These are phyloP conservation scores for Phaetusa simplex DNA, from an alignment of 2,113 vertebrate genomes.

Conservation along the genomic window DNA sequence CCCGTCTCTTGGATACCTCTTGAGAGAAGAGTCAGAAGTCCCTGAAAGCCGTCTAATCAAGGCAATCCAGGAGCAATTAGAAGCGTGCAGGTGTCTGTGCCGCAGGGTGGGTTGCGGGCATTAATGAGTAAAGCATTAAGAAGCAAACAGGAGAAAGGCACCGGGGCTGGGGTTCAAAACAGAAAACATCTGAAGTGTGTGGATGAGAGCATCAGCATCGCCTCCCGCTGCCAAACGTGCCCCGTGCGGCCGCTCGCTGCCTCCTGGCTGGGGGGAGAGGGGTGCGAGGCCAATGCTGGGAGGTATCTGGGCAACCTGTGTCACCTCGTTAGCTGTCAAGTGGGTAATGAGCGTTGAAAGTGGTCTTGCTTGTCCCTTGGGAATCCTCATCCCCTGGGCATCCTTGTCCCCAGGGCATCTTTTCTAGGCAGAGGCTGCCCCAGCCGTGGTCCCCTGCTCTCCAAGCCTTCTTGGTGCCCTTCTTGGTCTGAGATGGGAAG, in stretches of 20 bases:
- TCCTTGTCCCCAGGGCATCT: not conserved
- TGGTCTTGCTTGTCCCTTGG: rapidly evolving
- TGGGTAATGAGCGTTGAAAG: rapidly evolving
- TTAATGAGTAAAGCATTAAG: not conserved
- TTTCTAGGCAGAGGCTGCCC: not conserved
- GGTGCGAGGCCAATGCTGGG: not conserved
- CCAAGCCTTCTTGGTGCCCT: not conserved
- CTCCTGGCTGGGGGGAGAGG: not conserved
- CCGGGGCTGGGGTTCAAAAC: not conserved
- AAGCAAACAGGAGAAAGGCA: not conserved
- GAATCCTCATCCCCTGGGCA: not conserved
- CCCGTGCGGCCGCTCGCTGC: not conserved
- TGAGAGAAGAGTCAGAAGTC: not conserved
- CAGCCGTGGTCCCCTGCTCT: not conserved
- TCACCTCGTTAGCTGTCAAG: not conserved
- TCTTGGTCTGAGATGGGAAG: not conserved
- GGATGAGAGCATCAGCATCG: not conserved
- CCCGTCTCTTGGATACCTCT: not conserved
- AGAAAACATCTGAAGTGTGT: not conserved
- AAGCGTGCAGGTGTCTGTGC: not conserved
- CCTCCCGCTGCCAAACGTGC: not conserved
- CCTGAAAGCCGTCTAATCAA: not conserved
- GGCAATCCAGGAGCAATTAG: constrained; percentile 11
- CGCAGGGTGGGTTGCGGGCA: not conserved
- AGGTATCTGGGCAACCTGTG: not conserved